Percentiles rank a stretch among this genome's conserved stretches.
phyloP scores from a whole-genome alignment of 2,797 vertebrate species.

The Chelon labrosus region DNA sequence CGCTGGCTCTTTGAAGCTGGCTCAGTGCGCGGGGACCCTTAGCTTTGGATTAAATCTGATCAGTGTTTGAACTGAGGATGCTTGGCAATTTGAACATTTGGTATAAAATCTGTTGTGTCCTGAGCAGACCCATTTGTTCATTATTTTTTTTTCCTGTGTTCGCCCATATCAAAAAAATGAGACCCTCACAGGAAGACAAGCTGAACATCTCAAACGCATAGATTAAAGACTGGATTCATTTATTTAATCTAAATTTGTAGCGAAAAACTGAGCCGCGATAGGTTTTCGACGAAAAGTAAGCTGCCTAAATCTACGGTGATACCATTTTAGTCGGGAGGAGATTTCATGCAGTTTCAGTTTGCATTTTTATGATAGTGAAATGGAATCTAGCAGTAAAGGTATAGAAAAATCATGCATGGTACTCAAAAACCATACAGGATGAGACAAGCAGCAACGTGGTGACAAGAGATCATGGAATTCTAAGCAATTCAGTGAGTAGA shows the following conservation, averaged over 20 bases:
- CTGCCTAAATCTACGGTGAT: background rate
- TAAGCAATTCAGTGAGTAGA: too few relatives aligned
- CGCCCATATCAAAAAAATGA: constrained; percentile 46
- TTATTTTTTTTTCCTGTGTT: constrained; percentile 55
- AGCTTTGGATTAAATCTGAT: constrained; percentile 47
- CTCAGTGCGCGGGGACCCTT: constrained; percentile 2
- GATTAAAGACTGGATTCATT: constrained; percentile 22
- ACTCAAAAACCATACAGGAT: background rate
- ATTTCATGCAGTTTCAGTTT: too few relatives aligned
- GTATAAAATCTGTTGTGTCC: constrained; percentile 24
- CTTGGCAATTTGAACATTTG: constrained; percentile 30
- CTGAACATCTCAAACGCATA: constrained; percentile 26
- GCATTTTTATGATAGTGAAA: constrained; percentile 5
- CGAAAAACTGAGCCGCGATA: constrained; percentile 38
- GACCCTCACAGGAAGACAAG: constrained; percentile 27
- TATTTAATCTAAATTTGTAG: constrained; percentile 38
- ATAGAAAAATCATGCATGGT: background rate
- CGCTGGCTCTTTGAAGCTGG: background rate
- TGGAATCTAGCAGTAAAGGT: background rate
- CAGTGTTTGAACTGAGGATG: constrained; percentile 21
- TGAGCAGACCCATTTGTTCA: constrained; percentile 55
- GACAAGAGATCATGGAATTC: too few relatives aligned
- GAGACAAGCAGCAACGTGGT: too few relatives aligned
- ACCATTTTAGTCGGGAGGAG: too few relatives aligned
- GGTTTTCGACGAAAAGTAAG: constrained; percentile 26